Base-by-base conservation (phyloP, 1,140 invertebrate species). In the Pseudomyrmex sp. region DNA sequence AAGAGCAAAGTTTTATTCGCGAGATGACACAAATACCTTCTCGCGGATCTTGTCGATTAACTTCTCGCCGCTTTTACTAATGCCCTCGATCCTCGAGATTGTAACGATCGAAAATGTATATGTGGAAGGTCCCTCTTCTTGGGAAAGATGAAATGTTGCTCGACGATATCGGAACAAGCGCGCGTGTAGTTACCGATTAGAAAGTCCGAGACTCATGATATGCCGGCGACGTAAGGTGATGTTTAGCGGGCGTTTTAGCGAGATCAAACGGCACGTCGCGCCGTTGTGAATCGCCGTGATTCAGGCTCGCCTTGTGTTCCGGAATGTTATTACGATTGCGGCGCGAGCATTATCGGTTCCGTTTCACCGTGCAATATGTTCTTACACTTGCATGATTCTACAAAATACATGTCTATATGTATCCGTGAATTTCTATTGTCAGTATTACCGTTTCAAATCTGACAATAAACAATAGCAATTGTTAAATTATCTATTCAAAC, bases 201-300 rank as follows among this genome's bases (percentile, higher is more conserved):
- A 80, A 80, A 80, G 76, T 80, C 56, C 54, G 44, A 59, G 66
- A 70, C 52, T 80, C 54, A 61, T 35, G 54, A 59, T 80, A 80
- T 12, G 76, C n/a, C 44, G 65, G n/a, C 44, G 20, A 54, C 72
- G 63, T 72, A 80, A 72, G 68, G 54, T 72, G 46, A 26, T 80
- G 76, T 72, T 80, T 80, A 72, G 66, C 66, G 76, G 44, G 5
- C 76, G 46, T 72, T 61, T 70, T 70, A 79, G 76, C 66, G 54
- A 80, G 66, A 80, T 80, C 66, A 80, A 80, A 80, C 76, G 76
- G 66, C 76, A 72, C 76, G 76, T 80, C 76, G 54, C 76, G 44
- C 44, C 66, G 59, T 35, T 35, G 35, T 63, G 46, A 63, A 63
- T 76, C 59, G 73, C 35, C 58, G 75, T 69, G 76, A 58, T 79